These are phyloP conservation scores for Formicarius rufipectus DNA, from an alignment of 2,113 vertebrate genomes.

Conservation along the genomic window DNA sequence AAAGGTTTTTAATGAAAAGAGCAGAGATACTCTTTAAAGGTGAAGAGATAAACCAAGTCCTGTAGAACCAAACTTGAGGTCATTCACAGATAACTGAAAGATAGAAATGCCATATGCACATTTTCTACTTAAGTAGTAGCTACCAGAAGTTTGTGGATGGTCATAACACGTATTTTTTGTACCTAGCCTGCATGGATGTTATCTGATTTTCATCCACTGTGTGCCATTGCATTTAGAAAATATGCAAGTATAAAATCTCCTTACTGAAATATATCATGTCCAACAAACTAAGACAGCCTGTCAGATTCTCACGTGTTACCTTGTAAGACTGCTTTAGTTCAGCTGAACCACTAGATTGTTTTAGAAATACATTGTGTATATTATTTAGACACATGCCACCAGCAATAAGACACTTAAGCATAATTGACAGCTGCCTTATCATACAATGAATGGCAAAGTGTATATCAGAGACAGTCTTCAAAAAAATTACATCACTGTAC, in stretches of 20 bases:
- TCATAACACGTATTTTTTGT: background rate
- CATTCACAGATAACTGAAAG: background rate
- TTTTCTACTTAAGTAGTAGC: background rate
- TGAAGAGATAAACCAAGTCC: background rate
- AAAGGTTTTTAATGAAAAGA: background rate
- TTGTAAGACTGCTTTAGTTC: background rate
- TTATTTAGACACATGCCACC: conserved; percentile 1
- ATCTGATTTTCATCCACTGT: background rate
- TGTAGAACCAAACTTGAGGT: background rate
- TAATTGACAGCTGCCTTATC: background rate
- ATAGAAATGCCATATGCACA: background rate
- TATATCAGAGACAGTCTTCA: background rate
- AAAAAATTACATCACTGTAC: background rate
- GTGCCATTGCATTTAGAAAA: background rate
- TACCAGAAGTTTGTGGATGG: background rate
- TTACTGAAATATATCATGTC: background rate
- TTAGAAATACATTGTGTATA: background rate
- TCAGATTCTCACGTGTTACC: background rate
- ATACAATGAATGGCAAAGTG: background rate
- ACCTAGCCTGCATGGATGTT: background rate
- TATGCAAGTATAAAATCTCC: background rate
- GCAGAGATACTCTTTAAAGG: background rate
- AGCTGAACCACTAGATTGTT: background rate
- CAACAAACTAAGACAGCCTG: background rate
- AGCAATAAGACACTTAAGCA: background rate